Percentiles rank a stretch among this genome's conserved stretches.
Conservation (phyloP, 1,140 invertebrate genomes). For the Lethrus apterus region DNA sequence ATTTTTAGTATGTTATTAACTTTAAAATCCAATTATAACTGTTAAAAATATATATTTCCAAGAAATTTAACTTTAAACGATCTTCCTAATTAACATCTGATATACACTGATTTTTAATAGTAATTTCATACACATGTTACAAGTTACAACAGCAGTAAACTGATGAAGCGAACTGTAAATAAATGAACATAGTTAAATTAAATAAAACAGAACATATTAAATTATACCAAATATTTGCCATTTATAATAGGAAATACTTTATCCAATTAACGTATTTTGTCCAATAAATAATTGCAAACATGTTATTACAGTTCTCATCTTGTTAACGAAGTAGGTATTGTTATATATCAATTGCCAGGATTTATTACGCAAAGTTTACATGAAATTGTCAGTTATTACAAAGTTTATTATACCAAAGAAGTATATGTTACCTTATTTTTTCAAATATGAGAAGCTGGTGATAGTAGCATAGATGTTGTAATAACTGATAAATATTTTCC, state of each 20-base stretch:
- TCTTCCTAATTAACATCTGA: too few relatives aligned
- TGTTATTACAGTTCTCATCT: background rate
- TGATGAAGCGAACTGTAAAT: background rate
- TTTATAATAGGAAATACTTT: background rate
- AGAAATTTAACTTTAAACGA: too few relatives aligned
- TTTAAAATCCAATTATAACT: background rate
- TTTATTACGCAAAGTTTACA: conserved; percentile 6
- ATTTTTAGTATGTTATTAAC: background rate
- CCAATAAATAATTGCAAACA: background rate
- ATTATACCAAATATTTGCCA: background rate
- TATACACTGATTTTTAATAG: too few relatives aligned
- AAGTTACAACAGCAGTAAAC: background rate
- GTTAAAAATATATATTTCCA: too few relatives aligned
- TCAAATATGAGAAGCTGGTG: too few relatives aligned
- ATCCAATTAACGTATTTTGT: background rate
- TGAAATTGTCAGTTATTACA: background rate
- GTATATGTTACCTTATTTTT: too few relatives aligned
- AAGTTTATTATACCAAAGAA: background rate
- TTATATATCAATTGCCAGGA: background rate
- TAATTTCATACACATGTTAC: too few relatives aligned
- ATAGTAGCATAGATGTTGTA: too few relatives aligned
- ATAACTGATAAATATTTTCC: too few relatives aligned
- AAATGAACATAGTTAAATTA: background rate
- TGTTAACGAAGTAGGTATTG: background rate
- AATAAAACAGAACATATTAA: background rate